These are phyloP conservation scores for Tragelaphus imberbis DNA, from an alignment of 2,113 vertebrate species.

Conservation along the genomic window DNA sequence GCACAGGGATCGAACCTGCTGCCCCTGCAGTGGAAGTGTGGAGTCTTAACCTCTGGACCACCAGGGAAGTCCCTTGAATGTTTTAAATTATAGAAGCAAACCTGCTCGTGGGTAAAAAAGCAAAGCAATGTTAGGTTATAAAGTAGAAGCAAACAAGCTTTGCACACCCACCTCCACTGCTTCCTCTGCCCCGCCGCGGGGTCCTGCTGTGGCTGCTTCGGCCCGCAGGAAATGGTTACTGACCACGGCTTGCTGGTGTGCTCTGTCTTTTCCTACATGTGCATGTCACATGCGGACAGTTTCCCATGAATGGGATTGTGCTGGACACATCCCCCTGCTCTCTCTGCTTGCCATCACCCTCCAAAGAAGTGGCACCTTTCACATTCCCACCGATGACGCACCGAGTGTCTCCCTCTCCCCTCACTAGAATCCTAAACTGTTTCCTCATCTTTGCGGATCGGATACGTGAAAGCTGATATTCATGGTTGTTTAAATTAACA, in stretches of 20 bases:
- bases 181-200: neutral
- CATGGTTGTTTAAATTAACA: neutral
- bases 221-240: accelerated
- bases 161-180: too few relatives aligned
- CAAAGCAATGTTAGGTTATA: neutral
- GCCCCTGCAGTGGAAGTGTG: neutral
- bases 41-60: neutral
- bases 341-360: neutral
- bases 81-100: neutral
- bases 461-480: neutral
- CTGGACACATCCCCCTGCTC: neutral
- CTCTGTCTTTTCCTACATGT: neutral
- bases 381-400: neutral
- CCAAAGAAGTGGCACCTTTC: neutral
- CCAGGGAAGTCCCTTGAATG: neutral
- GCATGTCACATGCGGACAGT: neutral
- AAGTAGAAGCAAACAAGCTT: neutral
- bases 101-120: neutral
- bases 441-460: neutral
- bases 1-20: neutral
- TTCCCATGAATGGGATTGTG: neutral
- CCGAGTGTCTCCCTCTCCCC: neutral
- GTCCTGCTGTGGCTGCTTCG: neutral
- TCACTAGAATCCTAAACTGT: neutral
- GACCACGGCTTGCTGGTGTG: too few relatives aligned